Evolutionary conservation across 2,888 invertebrate species (phyloP).

Genomic region (Athripsodes cinereus): DNA sequence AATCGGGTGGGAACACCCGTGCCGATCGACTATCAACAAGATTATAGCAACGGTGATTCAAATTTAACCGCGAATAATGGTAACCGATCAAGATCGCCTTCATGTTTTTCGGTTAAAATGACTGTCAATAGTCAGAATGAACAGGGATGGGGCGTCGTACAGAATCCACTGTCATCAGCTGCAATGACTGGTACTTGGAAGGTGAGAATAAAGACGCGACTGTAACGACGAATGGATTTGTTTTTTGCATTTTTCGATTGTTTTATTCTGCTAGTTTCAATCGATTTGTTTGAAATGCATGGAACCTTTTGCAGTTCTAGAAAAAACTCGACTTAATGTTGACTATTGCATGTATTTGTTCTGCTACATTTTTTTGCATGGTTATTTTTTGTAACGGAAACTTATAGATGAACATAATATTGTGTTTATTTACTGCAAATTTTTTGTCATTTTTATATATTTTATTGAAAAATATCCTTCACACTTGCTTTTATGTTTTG

Average conservation of each 20-base stretch:
- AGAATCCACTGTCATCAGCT: conserved; percentile 37
- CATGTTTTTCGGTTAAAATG: conserved; percentile 51
- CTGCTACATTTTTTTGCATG: no score
- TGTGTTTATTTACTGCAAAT: no score
- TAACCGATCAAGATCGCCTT: conserved; percentile 44
- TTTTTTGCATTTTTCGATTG: neutral
- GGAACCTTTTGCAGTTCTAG: no score
- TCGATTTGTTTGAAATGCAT: no score
- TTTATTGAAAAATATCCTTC: no score
- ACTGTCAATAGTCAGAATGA: conserved; percentile 44
- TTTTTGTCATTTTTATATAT: no score
- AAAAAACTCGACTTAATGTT: no score
- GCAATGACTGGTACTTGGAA: conserved; percentile 40
- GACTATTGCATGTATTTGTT: no score
- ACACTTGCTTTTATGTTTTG: no score
- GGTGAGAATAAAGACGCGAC: conserved; percentile 39
- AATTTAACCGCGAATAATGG: conserved; percentile 2
- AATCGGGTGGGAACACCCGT: conserved; percentile 22
- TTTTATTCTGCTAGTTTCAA: no score
- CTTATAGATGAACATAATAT: no score
- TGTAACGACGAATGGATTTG: neutral
- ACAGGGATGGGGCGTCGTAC: conserved; percentile 41
- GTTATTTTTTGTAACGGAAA: no score
- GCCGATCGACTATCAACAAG: conserved; percentile 41
- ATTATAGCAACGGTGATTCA: conserved; percentile 35